These are phyloP conservation scores for Vireo altiloquus DNA, from an alignment of 2,113 vertebrate species.

Conservation along the genomic window DNA sequence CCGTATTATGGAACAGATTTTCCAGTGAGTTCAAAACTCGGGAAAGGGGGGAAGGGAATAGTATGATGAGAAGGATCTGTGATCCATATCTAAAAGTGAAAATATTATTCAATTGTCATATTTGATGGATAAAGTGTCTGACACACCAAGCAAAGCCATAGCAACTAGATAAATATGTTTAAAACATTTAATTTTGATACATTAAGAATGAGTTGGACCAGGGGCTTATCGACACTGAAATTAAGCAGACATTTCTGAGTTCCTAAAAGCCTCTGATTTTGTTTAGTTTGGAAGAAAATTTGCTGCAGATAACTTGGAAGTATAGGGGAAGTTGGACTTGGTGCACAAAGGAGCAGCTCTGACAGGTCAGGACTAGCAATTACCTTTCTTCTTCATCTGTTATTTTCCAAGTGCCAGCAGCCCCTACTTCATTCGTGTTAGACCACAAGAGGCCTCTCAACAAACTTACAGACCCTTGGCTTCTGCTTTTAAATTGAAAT, in stretches of 20 bases:
- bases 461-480: background rate
- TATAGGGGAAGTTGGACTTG: slow-evolving; percentile 8
- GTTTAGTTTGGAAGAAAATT: slow-evolving; percentile 56
- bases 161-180: slow-evolving; percentile 62
- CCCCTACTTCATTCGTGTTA: background rate
- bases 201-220: slow-evolving; percentile 35
- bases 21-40: slow-evolving; percentile 27
- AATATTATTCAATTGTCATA: slow-evolving; percentile 65
- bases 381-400: slow-evolving; percentile 29
- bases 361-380: background rate
- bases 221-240: slow-evolving; percentile 18
- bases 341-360: background rate
- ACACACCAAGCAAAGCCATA: slow-evolving; percentile 35
- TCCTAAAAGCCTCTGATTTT: slow-evolving; percentile 53
- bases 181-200: slow-evolving; percentile 39
- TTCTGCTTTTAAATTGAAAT: slow-evolving; percentile 25
- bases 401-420: slow-evolving; percentile 20
- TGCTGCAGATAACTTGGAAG: slow-evolving; percentile 31
- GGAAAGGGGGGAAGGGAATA: slow-evolving; percentile 12
- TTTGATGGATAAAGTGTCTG: slow-evolving; percentile 62
- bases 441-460: background rate
- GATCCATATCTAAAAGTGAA: slow-evolving; percentile 70
- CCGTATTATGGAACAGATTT: slow-evolving; percentile 30
- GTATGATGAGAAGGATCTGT: slow-evolving; percentile 35
- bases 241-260: slow-evolving; percentile 42